Conservation (phyloP, 2,113 vertebrate species). For the Thamnaconus septentrionalis region DNA sequence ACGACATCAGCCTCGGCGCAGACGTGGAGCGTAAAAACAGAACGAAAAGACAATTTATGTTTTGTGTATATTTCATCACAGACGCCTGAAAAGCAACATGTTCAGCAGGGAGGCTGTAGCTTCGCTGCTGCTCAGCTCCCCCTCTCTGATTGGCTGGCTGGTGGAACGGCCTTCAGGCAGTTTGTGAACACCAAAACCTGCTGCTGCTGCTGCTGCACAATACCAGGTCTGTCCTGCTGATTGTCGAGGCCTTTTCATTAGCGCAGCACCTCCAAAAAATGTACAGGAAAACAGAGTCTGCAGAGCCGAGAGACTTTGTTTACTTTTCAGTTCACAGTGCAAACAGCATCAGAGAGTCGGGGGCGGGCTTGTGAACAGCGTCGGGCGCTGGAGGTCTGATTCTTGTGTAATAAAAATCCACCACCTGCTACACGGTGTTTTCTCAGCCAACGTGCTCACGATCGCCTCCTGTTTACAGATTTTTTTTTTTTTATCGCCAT, state of each 20-base stretch:
- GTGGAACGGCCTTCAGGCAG: slow-evolving; percentile 32
- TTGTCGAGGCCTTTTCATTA: slow-evolving; percentile 37
- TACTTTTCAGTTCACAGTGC: slow-evolving; percentile 16
- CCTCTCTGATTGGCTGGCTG: slow-evolving; percentile 54
- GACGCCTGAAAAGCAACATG: slow-evolving; percentile 9
- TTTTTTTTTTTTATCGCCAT: neutral
- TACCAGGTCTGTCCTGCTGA: slow-evolving; percentile 35
- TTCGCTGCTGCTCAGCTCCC: slow-evolving; percentile 23
- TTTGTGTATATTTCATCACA: neutral
- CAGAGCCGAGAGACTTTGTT: slow-evolving; percentile 30
- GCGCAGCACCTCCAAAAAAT: slow-evolving; percentile 14
- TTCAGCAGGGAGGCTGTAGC: slow-evolving; percentile 22
- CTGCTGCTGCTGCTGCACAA: slow-evolving; percentile 32
- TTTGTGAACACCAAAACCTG: slow-evolving; percentile 35
- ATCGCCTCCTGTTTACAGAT: neutral
- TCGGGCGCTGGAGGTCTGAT: neutral
- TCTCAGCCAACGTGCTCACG: neutral
- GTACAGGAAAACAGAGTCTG: slow-evolving; percentile 7
- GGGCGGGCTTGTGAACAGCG: too few species aligned
- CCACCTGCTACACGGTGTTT: too few species aligned
- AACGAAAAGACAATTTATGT: too few species aligned
- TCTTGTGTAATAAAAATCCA: neutral
- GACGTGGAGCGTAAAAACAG: too few species aligned
- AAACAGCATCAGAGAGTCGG: slow-evolving; percentile 7
- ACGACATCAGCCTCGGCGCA: too few species aligned